Conservation (phyloP, 2,113 vertebrate species). For the Channa maculata region DNA sequence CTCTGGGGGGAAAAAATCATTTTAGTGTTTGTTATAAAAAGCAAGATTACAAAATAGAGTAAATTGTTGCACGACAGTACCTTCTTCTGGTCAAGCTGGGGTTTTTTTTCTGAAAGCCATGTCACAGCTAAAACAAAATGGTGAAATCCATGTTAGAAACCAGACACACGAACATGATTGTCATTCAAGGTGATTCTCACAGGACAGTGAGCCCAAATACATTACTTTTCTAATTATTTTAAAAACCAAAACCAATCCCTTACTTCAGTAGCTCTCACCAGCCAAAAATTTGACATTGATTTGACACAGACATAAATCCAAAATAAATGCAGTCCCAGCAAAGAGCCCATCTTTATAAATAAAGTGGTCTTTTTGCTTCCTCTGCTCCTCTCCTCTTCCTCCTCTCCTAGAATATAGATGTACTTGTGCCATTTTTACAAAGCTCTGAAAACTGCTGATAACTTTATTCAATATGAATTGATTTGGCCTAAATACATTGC, state of each 20-base stretch:
- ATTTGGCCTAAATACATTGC: no score
- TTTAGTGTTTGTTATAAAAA: neutral
- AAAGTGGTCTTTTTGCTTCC: neutral
- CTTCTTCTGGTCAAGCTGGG: neutral
- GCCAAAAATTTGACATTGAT: neutral
- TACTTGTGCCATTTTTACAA: no score
- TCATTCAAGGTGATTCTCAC: no score
- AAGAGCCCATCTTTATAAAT: neutral
- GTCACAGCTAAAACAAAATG: no score
- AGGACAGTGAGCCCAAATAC: no score
- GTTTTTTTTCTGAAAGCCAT: neutral
- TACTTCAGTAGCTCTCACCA: neutral
- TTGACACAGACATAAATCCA: no score
- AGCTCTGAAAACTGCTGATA: no score
- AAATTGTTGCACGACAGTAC: neutral
- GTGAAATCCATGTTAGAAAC: neutral
- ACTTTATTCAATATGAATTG: no score
- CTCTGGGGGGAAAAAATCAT: neutral
- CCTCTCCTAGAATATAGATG: no score
- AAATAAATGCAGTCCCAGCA: neutral
- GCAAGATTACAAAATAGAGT: neutral
- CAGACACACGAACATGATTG: no score
- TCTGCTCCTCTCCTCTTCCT: slow-evolving; percentile 21
- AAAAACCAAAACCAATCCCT: no score
- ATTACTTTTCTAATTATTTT: no score